Percentiles rank a stretch among this genome's conserved stretches.
Evolutionary conservation across 2,888 invertebrate genomes (phyloP).

Genomic region (Nephrotoma appendiculata): DNA sequence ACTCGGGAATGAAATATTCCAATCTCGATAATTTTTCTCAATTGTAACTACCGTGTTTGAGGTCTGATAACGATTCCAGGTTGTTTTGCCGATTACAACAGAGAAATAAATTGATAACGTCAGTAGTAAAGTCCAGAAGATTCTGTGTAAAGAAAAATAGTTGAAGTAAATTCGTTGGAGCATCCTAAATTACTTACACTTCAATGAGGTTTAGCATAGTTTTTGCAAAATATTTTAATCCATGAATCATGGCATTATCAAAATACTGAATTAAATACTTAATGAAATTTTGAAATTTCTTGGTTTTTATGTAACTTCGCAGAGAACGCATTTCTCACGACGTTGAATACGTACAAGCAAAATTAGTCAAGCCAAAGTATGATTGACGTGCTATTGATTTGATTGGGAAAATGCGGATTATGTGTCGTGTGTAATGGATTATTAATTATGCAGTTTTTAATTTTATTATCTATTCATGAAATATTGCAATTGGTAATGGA

Average conservation of each 20-base stretch:
- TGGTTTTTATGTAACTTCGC: neutral
- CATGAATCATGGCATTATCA: neutral
- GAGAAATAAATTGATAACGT: neutral
- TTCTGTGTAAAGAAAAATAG: neutral
- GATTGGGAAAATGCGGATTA: neutral
- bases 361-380: neutral
- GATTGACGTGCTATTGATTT: neutral
- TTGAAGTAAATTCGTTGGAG: neutral
- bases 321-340: neutral
- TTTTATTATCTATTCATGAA: neutral
- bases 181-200: neutral
- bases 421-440: neutral
- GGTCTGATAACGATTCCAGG: neutral
- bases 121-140: neutral
- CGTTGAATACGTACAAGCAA: neutral
- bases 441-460: neutral
- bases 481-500: neutral
- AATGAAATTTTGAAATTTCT: neutral
- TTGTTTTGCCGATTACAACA: neutral
- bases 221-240: neutral
- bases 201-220: neutral
- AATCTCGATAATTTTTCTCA: neutral
- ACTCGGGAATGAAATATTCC: slow-evolving; percentile 1
- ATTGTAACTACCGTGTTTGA: neutral
- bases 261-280: neutral